Percentiles rank a stretch among this genome's conserved stretches.
Conservation (phyloP, 2,113 vertebrate genomes). For the Etheostoma cragini region DNA sequence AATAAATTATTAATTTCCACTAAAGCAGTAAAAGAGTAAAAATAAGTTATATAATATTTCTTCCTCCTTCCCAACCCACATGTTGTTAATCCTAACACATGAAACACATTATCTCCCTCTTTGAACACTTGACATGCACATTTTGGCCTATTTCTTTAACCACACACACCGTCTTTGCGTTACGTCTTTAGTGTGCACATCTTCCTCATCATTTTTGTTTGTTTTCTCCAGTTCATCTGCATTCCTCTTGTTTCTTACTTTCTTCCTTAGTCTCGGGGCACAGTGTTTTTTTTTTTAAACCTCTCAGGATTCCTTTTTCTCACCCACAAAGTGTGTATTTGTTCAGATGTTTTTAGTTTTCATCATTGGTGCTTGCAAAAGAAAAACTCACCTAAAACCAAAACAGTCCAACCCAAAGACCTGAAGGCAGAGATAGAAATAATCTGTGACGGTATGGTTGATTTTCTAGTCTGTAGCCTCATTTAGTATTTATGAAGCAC, state of each 20-base stretch:
- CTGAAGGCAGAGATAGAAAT: neutral
- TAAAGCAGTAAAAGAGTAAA: neutral
- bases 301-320: neutral
- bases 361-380: neutral
- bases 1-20: neutral
- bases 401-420: slow-evolving; percentile 1
- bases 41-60: neutral
- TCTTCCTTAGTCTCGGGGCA: neutral
- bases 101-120: neutral
- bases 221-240: neutral
- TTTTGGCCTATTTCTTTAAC: neutral
- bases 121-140: neutral
- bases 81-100: neutral
- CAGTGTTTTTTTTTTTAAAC: neutral
- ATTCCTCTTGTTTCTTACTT: neutral
- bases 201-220: neutral
- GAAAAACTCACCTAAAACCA: slow-evolving; percentile 1
- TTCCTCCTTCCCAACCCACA: neutral
- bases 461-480: slow-evolving; percentile 22
- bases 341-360: neutral
- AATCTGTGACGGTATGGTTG: slow-evolving; percentile 12
- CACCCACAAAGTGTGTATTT: neutral
- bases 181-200: neutral
- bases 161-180: neutral
- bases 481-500: slow-evolving; percentile 60